These are phyloP conservation scores for Scelioninae gen. 2 DNA, from an alignment of 2,888 invertebrate species.

Conservation along the genomic window DNA sequence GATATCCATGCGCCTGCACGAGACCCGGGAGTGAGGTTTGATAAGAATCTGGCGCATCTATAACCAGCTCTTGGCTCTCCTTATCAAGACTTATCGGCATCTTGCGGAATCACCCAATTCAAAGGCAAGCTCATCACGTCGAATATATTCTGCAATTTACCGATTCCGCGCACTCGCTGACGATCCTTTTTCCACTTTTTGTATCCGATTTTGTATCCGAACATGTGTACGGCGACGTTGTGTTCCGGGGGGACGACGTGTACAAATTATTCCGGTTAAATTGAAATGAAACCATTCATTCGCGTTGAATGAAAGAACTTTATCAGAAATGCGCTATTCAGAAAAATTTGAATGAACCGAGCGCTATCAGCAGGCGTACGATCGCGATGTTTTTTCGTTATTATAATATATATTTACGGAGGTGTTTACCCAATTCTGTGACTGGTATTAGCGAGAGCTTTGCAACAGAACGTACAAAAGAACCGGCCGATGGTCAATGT, in stretches of 20 bases:
- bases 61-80: constrained; percentile 20
- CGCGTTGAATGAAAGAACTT: constrained; percentile 9
- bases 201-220: constrained; percentile 14
- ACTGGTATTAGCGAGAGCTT: no score
- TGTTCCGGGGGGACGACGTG: not conserved
- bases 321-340: constrained; percentile 8
- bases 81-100: constrained; percentile 37
- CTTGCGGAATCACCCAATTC: constrained; percentile 39
- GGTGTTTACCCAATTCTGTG: no score
- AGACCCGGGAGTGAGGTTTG: constrained; percentile 22
- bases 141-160: constrained; percentile 9
- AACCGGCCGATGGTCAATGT: no score
- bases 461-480: no score
- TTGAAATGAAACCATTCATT: constrained; percentile 23
- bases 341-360: no score
- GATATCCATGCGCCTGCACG: constrained; percentile 25
- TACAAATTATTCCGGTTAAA: constrained; percentile 13
- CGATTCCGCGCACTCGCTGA: constrained; percentile 7
- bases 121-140: no score
- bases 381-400: no score
- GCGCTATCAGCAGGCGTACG: no score
- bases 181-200: constrained; percentile 9
- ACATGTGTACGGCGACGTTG: not conserved
- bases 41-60: constrained; percentile 38
- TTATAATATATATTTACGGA: no score